phyloP scores from a whole-genome alignment of 2,113 vertebrate genomes.

The Notiomystis cincta region DNA sequence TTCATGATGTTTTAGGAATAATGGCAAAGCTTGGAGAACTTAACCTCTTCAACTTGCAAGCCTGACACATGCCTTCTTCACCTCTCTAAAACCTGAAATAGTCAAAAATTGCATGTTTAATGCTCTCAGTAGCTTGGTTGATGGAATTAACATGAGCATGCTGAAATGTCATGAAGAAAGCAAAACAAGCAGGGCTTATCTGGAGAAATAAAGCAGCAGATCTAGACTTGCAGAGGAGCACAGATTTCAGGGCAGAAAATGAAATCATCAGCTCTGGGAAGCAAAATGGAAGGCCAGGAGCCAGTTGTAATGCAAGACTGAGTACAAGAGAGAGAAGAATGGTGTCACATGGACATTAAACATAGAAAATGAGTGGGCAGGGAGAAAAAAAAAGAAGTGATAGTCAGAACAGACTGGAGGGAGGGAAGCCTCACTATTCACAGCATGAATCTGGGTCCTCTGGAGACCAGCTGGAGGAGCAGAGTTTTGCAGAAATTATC shows the following conservation, averaged over 20 bases:
- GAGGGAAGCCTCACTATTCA: background rate
- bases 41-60: background rate
- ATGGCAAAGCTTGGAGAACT: background rate
- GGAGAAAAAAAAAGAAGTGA: background rate
- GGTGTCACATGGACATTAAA: conserved; percentile 6
- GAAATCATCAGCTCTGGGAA: background rate
- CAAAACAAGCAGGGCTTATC: background rate
- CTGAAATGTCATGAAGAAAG: background rate
- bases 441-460: background rate
- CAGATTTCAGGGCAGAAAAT: background rate
- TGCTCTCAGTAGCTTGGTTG: background rate
- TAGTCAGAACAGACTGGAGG: background rate
- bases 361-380: background rate
- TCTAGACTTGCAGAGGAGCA: background rate
- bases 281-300: background rate
- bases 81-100: background rate
- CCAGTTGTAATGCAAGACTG: background rate
- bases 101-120: background rate
- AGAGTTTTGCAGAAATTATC: background rate
- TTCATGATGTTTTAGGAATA: background rate
- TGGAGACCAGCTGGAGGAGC: background rate
- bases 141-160: background rate
- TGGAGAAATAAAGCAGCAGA: background rate
- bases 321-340: background rate
- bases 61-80: background rate